Base-by-base conservation (phyloP, 2,797 vertebrate species). In the Cephalopachus bancanus region DNA sequence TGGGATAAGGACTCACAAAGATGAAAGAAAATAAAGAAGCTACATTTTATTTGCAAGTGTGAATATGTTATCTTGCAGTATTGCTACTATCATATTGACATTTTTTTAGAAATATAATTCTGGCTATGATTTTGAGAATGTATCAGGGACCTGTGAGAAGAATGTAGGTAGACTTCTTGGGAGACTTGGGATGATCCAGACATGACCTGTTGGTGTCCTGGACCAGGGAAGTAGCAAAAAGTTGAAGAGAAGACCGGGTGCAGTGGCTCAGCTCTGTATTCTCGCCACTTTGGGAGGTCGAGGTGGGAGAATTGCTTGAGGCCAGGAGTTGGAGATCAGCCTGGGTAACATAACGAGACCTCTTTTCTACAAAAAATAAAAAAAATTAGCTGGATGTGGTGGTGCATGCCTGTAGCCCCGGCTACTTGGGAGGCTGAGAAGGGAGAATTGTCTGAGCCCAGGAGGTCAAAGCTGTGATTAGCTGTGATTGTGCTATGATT, bases 51-150 rank as follows among this genome's bases (percentile, higher is more conserved):
- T 74, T 75, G 11, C 2, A 19, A 49, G 16, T 75, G 44, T 78
- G 16, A 69, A 15, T 79, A 67, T 19, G 44, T 75, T 90, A 79
- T 74, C 60, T 57, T 28, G 59, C 51, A 85, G 60, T 65, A 62
- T 49, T 65, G 44, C 33, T 26, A 60, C 12, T 30, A 20, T 74
- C 20, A 83, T 30, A 33, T 72, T 92, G 71, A 78, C 8, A n/a
- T 64, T 60, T 89, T 44, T 69, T 83, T 65, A 80, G 88, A 91
- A 79, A 84, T 33, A 80, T 60, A 69, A 94, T 87, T 94, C 17
- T 88, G 33, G 51, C 65, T 57, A 5, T 20, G 7, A 10, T 72
- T 87, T 93, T 91, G 89, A 87, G 67, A 72, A 57, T 26, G 33
- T 33, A 6, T 9, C 28, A 37, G 85, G 81, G 72, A 83, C 3